These are phyloP conservation scores for Lepidocyrtinus sp. DNA, from an alignment of 2,888 invertebrate genomes.

Conservation along the genomic window DNA sequence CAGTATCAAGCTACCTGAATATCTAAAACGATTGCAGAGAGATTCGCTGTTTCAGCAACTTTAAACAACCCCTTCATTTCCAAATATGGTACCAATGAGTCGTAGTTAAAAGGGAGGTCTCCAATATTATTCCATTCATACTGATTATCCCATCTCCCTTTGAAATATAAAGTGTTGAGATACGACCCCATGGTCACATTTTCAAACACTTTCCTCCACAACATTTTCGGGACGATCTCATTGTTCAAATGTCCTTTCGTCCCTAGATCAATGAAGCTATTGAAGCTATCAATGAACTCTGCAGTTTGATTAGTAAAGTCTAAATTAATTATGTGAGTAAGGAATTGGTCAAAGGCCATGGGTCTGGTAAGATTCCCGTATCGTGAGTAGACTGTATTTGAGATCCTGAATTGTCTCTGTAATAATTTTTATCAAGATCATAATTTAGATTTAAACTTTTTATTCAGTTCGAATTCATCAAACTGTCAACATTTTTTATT, in stretches of 20 bases:
- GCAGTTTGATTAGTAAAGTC: constrained; percentile 48
- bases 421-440: constrained; percentile 70
- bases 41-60: constrained; percentile 41
- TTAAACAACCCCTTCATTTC: constrained; percentile 44
- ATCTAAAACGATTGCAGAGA: constrained; percentile 52
- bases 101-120: constrained; percentile 49
- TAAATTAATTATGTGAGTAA: constrained; percentile 38
- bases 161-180: constrained; percentile 48
- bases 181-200: constrained; percentile 53
- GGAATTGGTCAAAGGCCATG: constrained; percentile 49
- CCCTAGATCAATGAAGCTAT: constrained; percentile 45
- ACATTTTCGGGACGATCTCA: constrained; percentile 42
- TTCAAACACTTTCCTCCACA: constrained; percentile 51
- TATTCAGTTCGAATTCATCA: not conserved
- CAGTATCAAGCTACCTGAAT: constrained; percentile 41
- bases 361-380: constrained; percentile 41
- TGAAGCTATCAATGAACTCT: constrained; percentile 46
- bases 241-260: constrained; percentile 45
- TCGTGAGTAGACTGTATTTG: constrained; percentile 47
- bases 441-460: not conserved
- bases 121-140: constrained; percentile 56
- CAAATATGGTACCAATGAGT: constrained; percentile 46
- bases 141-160: constrained; percentile 42
- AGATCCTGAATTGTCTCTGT: constrained; percentile 50
- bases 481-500: constrained; percentile 1